Evolutionary conservation across 2,113 vertebrate species (phyloP).

Genomic region (Felis chaus): DNA sequence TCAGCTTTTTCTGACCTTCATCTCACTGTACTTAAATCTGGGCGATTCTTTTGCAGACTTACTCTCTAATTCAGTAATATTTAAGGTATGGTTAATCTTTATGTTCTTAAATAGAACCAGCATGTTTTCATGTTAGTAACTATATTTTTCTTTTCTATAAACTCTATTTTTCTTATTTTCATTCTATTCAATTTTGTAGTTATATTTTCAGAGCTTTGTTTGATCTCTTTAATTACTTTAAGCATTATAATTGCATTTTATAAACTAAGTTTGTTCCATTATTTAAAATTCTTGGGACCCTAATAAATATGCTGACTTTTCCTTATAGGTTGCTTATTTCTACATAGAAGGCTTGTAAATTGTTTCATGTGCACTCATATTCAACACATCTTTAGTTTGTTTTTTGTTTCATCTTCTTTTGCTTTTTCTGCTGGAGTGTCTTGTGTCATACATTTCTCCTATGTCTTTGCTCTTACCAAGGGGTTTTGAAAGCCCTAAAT

Average conservation of each 20-base stretch:
- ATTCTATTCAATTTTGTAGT: background rate
- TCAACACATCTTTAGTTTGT: background rate
- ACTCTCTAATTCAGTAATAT: background rate
- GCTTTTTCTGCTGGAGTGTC: background rate
- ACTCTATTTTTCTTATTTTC: background rate
- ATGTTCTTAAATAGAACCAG: background rate
- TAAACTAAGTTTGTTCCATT: background rate
- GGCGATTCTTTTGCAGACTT: background rate
- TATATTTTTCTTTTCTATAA: background rate
- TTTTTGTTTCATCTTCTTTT: background rate
- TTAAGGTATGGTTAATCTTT: background rate
- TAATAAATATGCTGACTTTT: background rate
- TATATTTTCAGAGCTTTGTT: background rate
- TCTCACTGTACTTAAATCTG: background rate
- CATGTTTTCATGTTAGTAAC: background rate
- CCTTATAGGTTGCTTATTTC: background rate
- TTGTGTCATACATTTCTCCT: background rate
- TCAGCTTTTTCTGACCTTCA: background rate
- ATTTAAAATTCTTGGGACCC: background rate
- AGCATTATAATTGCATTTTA: slow-evolving; percentile 35
- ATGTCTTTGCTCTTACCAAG: background rate
- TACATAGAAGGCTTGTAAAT: background rate
- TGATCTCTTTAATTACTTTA: background rate
- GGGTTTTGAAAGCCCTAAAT: background rate
- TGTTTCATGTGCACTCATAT: background rate